These are phyloP conservation scores for Hemiprocne comata DNA, from an alignment of 2,113 vertebrate species.

Conservation along the genomic window DNA sequence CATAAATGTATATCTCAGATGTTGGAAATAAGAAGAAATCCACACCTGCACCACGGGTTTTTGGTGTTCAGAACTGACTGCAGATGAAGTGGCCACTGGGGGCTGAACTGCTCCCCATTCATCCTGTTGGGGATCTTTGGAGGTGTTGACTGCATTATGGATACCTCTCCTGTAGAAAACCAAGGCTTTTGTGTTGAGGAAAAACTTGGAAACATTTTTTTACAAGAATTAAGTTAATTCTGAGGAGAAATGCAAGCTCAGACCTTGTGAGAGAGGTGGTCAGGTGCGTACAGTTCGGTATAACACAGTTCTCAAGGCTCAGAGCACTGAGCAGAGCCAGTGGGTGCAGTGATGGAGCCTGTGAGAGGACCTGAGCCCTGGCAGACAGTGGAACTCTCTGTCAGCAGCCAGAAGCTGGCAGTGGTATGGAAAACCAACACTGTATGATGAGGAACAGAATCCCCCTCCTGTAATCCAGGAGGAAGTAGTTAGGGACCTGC, in stretches of 20 bases:
- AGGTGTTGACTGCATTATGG: not conserved
- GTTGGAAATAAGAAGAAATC: not conserved
- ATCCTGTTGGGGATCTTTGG: not conserved
- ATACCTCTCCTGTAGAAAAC: not conserved
- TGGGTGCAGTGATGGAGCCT: not conserved
- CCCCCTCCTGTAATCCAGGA: too few species aligned
- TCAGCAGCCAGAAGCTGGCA: not conserved
- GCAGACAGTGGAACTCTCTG: rapidly evolving
- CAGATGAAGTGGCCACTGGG: rapidly evolving
- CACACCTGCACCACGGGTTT: not conserved
- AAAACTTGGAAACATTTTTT: not conserved
- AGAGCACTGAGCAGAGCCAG: not conserved
- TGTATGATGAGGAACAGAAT: not conserved
- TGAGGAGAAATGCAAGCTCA: not conserved
- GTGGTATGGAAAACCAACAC: not conserved
- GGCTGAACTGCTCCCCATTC: not conserved
- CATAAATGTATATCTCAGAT: rapidly evolving
- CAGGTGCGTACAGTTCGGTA: not conserved
- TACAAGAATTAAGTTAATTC: not conserved
- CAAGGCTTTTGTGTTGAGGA: not conserved
- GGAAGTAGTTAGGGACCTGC: too few species aligned
- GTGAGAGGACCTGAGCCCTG: not conserved
- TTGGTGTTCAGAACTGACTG: not conserved
- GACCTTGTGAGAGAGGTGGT: not conserved
- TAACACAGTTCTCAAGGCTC: not conserved